Evolutionary conservation across 2,797 vertebrate species (phyloP), one percentile per base, ranked within the genome.

Genomic region (Semaprochilodus insignis): DNA sequence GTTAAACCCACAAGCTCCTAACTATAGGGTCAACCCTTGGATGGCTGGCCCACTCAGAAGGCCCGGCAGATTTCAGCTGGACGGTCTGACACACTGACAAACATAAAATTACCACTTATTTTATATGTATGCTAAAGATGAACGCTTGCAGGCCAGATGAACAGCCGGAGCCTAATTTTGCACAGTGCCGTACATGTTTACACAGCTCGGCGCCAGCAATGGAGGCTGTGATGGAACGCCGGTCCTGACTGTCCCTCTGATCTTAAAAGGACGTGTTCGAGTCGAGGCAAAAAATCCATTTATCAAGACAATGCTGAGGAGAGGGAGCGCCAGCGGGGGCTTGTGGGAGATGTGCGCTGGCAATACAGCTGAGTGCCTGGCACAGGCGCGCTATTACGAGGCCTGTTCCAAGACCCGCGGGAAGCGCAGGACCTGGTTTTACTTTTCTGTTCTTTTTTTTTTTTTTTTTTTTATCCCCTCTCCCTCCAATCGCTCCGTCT

Each of bases 231-330:
- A 74, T 79, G 77, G 51, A 80, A 86, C 17, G 27, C 51, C 65
- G 74, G 83, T 86, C 83, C 83, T 77, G 74, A 3, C 16, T 19
- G 31, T 60, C 79, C 72, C 67, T 40, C 71, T 80, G 65, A 14
- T 84, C 83, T 85, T 60, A 65, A 76, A 52, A 85, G 85, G 59
- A 80, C 34, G 55, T 52, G 66, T 82, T 77, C 21, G 83, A 74
- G 77, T 74, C 63, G 67, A 81, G 81, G 84, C 55, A 86, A 85
- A 88, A 85, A 88, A 81, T 81, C 83, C 88, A 90, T 93, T 92
- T 89, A 90, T 91, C 87, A 89, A 74, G 63, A 90, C 90, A 90
- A 89, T 83, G 77, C 74, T 82, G 55, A 54, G 34, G 78, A 85
- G 85, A 86, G 82, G 72, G 19, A 21, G 34, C 21, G 59, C 86